Base-by-base conservation (phyloP, 2,888 invertebrate genomes). In the Lypha dubia region DNA sequence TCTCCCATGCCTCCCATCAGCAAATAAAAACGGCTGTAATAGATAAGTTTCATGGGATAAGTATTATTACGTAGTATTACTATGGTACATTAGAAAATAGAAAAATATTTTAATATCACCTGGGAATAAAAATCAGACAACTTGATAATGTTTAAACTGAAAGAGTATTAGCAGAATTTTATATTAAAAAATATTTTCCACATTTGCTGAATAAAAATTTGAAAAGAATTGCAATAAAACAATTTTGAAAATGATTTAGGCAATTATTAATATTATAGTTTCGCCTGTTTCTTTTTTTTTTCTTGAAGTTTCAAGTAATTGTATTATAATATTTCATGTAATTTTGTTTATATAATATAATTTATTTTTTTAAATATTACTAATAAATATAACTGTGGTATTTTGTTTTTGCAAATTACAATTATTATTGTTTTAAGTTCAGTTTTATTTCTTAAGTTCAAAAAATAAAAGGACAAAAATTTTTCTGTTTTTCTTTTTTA, bases 391-490 rank as follows among this genome's bases (percentile, higher is more conserved):
- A 85, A 75, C 71, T 82, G 81, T 77, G 65, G 58, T 63, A 68
- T 35, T 44, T 5, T 41, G 62, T 77, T 74, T 74, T 65, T 73
- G 24, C 32, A 68, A 75, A 85, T 85, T 79, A 85, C 75, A 85
- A 84, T 85, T 85, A 85, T 85, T 85, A 85, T 85, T 85, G 82
- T 85, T 85, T 85, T 79, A 74, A 75, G 85, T 85, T 84, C 80
- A 84, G 74, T 76, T 82, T 74, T 51, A 41, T 71, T 68, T 76
- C 17, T 79, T 77, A 74, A 77, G 70, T 70, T 63, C 53, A 73
- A 80, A 84, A 84, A 77, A 79, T 73, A 74, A 81, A 81, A 81
- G 81, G 79, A 70, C 79, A 79, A 79, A 76, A 77, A 41, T 62
- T 62, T n/a, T n/a, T n/a, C n/a, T n/a, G 13, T 44, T 63, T 58